Evolutionary conservation across 23 tunicate species (phyloP), one percentile per base, ranked within the genome.

Genomic region (Botrylloides violaceus): DNA sequence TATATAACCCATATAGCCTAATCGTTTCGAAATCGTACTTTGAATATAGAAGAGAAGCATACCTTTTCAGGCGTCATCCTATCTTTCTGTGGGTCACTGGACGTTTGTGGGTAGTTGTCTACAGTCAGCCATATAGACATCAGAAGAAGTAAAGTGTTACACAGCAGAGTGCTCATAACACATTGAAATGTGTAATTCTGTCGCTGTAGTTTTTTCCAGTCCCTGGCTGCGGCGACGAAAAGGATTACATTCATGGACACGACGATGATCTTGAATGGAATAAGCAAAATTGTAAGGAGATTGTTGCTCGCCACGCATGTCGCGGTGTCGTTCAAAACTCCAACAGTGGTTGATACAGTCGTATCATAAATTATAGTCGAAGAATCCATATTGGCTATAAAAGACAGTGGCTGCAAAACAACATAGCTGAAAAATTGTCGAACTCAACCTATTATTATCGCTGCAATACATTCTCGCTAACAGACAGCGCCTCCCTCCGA

Each of bases 141-240:
- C 56, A 65, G 21, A 20, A 65, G 19, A 32, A 23, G 28, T 18
- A 29, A 18, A 12, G 48, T 65, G 50, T 65, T 65, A 56, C 55
- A 18, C 0, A 65, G 50, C 50, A 65, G 29, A 19, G 71, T 65
- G 71, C 71, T 65, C 50, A 65, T 65, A 21, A 65, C 55, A 1
- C 71, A 65, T 0, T 28, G 19, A 32, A 32, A 65, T 56, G 48
- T 29, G 29, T 1, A 65, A 19, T 29, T 65, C 55, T 65, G 71
- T 15, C 71, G 19, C 28, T 32, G 55, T 0, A 65, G 48, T 65
- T 65, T 65, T 32, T 65, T 65, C 22, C 71, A 12, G 71, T 65
- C 71, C 50, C 55, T 29, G 1, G 48, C 71, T 15, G 71, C 71
- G 19, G 71, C 55, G 50, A 29, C 55, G 48, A 65, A 65, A 56